Conservation (phyloP, 2,113 vertebrate species). For the Crotophaga sulcirostris region DNA sequence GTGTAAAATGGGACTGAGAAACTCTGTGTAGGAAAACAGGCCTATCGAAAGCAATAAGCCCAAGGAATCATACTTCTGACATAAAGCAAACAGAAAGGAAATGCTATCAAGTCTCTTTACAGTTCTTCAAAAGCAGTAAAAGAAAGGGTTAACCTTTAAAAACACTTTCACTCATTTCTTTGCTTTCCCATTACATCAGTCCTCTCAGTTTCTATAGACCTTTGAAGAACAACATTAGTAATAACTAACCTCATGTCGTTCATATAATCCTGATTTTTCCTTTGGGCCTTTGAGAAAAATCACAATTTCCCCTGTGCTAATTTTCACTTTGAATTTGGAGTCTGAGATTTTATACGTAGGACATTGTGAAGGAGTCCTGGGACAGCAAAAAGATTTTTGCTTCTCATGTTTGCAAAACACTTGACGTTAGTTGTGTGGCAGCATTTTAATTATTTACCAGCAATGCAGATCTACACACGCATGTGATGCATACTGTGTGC, state of each 20-base stretch:
- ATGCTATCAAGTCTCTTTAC: neutral
- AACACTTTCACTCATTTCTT: constrained; percentile 23
- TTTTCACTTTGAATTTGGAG: constrained; percentile 14
- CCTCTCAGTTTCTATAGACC: constrained; percentile 29
- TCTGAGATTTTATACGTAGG: constrained; percentile 31
- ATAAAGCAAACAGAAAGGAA: neutral
- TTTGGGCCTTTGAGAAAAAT: constrained; percentile 32
- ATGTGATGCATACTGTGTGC: neutral
- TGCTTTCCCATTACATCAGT: constrained; percentile 54
- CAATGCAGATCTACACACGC: constrained; percentile 2
- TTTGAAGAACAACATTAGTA: constrained; percentile 58
- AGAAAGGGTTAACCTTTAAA: constrained; percentile 51
- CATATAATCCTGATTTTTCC: constrained; percentile 35
- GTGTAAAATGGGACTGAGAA: neutral
- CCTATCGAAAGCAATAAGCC: neutral
- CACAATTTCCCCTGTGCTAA: constrained; percentile 20
- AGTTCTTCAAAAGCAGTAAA: neutral
- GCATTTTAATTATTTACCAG: constrained; percentile 55
- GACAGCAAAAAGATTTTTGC: constrained; percentile 52
- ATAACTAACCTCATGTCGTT: constrained; percentile 53
- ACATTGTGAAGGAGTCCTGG: constrained; percentile 13
- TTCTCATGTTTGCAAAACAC: constrained; percentile 57
- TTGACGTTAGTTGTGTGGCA: constrained; percentile 52
- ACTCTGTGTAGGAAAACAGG: neutral
- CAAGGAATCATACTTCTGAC: neutral